Evolutionary conservation across 64 coral and sea anemone genomes (phyloP).

Genomic region (Dendronephthya gigantea): DNA sequence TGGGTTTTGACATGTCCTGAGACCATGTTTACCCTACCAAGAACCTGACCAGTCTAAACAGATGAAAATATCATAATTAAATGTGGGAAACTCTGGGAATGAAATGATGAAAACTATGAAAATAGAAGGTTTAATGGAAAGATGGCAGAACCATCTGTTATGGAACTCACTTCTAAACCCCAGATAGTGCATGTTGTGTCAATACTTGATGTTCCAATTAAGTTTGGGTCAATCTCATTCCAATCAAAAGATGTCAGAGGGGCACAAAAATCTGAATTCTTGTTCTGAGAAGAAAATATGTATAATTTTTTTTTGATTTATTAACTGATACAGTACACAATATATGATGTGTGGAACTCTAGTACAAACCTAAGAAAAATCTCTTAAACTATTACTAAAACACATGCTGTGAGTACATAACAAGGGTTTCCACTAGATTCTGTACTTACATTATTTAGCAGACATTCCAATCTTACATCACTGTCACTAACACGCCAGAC

Average conservation of each 20-base stretch:
- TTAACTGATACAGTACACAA: too few species aligned
- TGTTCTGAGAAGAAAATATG: constrained; percentile 62
- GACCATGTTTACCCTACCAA: constrained; percentile 92
- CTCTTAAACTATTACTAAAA: too few species aligned
- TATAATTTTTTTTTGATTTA: background rate
- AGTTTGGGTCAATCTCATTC: constrained; percentile 95
- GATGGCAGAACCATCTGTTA: background rate
- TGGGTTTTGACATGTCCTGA: constrained; percentile 97
- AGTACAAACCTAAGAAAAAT: too few species aligned
- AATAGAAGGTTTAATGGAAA: too few species aligned
- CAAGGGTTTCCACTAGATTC: too few species aligned
- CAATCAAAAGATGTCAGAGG: constrained; percentile 98
- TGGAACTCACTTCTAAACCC: constrained; percentile 75
- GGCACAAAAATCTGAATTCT: constrained; percentile 99
- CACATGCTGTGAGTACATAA: too few species aligned
- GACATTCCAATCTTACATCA: constrained; percentile 86
- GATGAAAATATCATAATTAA: background rate
- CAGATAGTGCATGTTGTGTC: constrained; percentile 99
- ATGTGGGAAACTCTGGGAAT: too few species aligned
- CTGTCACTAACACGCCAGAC: constrained; percentile 87
- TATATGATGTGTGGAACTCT: too few species aligned
- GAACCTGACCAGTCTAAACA: constrained; percentile 39
- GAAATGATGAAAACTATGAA: too few species aligned
- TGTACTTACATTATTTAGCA: constrained; percentile 97
- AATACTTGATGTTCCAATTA: constrained; percentile 95